Base-by-base conservation (phyloP, 2,113 vertebrate genomes). In the Eclectus roratus region DNA sequence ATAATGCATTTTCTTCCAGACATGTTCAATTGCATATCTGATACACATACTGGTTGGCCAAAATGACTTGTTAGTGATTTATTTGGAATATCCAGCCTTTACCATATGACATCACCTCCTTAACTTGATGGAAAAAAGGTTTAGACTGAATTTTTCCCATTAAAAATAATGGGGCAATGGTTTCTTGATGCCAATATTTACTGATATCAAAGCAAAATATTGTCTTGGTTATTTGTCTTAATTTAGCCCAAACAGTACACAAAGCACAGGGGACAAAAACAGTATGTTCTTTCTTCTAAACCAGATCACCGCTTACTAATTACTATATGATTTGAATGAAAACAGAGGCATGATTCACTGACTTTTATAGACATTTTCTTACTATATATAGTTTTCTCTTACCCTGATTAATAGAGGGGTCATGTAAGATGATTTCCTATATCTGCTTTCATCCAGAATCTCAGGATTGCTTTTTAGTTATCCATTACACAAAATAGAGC, bases 81-180 rank as follows among this genome's bases (percentile, higher is more conserved):
- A 97, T 95, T 96, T 97, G 92, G 93, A 96, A 91, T 95, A 96
- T 92, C 63, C 60, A 93, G 93, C 53, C 83, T 93, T 96, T 80
- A 91, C 83, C 52, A 96, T 95, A 96, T 96, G 93, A 96, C 96
- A 96, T 97, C 96, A 97, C 70, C 93, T 96, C 94, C 95, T 96
- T 88, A 96, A 82, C 77, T 96, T 96, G 96, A 97, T 97, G 92
- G 92, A 96, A 93, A 97, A 97, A 96, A 97, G 90, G 23, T 94
- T 97, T 91, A 85, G 86, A 61, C 66, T n/a, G 66, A 96, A 93
- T 95, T 95, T 49, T 96, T 95, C 96, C 58, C 70, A 89, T 96
- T 92, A 96, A 95, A 97, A 94, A 96, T 96, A 97, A 96, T 89
- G 73, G 96, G 96, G 80, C 83, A 93, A 86, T 77, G 80, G n/a